These are phyloP conservation scores for Panopea generosa DNA, from an alignment of 2,888 invertebrate species.

Conservation along the genomic window DNA sequence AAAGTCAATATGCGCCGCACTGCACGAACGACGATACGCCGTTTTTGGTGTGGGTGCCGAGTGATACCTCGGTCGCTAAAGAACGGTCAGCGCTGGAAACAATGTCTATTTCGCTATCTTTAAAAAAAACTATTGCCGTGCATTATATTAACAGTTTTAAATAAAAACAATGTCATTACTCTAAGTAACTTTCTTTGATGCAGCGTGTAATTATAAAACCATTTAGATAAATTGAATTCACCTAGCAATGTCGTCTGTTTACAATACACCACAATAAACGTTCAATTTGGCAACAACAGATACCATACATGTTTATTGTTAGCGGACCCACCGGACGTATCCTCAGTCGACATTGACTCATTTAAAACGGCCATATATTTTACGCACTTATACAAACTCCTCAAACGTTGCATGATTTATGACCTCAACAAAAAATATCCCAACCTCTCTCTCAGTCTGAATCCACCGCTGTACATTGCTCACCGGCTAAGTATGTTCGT, in stretches of 20 bases:
- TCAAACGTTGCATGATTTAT: too few species aligned
- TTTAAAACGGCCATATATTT: too few species aligned
- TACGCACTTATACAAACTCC: too few species aligned
- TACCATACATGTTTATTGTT: too few species aligned
- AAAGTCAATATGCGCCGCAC: background rate
- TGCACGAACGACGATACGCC: background rate
- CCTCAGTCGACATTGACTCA: too few species aligned
- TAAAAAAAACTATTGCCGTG: background rate
- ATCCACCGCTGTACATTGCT: too few species aligned
- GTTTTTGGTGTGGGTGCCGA: background rate
- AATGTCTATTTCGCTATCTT: background rate
- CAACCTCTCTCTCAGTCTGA: too few species aligned
- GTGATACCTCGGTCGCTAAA: background rate
- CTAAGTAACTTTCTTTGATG: conserved; percentile 23
- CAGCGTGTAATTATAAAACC: conserved; percentile 15
- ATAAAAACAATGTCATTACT: conserved; percentile 41
- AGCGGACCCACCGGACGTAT: too few species aligned
- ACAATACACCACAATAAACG: too few species aligned
- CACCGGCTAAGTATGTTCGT: background rate
- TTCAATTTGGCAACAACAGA: too few species aligned
- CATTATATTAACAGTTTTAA: conserved; percentile 10
- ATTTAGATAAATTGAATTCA: conserved; percentile 34
- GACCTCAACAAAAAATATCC: too few species aligned
- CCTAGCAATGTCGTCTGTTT: background rate
- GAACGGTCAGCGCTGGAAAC: background rate